These are phyloP conservation scores for Orthonyx spaldingii DNA, from an alignment of 2,113 vertebrate species.

Conservation along the genomic window DNA sequence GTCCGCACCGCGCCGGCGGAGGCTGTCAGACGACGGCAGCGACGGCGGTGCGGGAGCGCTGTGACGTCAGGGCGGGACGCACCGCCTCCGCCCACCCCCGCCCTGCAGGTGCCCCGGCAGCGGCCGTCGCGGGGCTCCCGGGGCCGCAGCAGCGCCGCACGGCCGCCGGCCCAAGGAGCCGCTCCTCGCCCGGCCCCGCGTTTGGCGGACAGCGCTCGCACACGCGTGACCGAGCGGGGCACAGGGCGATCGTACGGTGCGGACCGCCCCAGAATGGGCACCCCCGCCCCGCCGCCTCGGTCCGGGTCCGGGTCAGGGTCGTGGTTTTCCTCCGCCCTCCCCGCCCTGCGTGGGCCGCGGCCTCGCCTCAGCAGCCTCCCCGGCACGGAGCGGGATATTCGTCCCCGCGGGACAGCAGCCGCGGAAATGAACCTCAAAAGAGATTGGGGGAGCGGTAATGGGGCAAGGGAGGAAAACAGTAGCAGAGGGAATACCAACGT, in stretches of 20 bases:
- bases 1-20: neutral
- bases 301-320: neutral
- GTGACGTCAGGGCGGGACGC: slow-evolving; percentile 67
- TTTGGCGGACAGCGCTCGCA: neutral
- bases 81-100: neutral
- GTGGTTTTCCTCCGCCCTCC: neutral
- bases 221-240: no score
- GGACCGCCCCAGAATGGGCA: no score
- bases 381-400: fast-evolving
- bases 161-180: no score
- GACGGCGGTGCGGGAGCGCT: slow-evolving; percentile 52
- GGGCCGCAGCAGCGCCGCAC: no score
- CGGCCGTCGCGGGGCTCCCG: no score
- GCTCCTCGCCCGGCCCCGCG: no score
- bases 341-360: neutral
- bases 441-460: fast-evolving
- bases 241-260: fast-evolving
- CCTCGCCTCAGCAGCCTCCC: neutral
- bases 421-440: fast-evolving
- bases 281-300: fast-evolving
- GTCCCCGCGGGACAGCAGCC: no score
- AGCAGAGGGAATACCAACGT: fast-evolving
- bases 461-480: no score
- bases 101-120: neutral
- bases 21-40: slow-evolving; percentile 15